These are phyloP conservation scores for Morelia viridis DNA, from an alignment of 2,797 vertebrate genomes.

Conservation along the genomic window DNA sequence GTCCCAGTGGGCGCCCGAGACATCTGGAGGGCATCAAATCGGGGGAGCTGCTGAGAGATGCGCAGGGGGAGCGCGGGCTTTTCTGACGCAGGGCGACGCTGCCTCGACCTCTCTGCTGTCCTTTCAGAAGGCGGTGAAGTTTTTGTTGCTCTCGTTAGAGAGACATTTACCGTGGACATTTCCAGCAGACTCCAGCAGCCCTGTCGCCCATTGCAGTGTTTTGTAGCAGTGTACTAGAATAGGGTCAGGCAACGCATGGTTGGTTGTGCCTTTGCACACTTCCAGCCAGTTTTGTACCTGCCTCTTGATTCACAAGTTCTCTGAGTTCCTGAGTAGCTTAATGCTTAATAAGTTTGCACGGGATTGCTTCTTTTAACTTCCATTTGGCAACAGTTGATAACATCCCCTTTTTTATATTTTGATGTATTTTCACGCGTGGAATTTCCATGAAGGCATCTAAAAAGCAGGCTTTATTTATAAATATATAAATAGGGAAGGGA, in stretches of 20 bases:
- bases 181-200: not conserved
- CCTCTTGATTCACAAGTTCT: not conserved
- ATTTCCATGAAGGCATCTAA: not conserved
- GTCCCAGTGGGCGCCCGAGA: not conserved
- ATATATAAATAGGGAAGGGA: not conserved
- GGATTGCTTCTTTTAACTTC: not conserved
- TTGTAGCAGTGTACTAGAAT: no score
- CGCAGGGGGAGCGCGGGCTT: not conserved
- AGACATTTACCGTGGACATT: not conserved
- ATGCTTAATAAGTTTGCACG: not conserved
- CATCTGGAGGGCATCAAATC: not conserved
- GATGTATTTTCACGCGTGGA: not conserved
- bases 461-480: not conserved
- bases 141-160: not conserved
- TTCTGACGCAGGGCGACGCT: not conserved
- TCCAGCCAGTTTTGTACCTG: not conserved
- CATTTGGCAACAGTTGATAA: not conserved
- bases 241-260: not conserved
- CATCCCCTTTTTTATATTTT: no score
- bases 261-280: not conserved
- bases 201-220: not conserved
- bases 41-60: not conserved
- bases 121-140: not conserved
- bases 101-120: conserved; percentile 2
- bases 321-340: not conserved